These are phyloP conservation scores for Chromoteleia sp. DNA, from an alignment of 2,888 invertebrate genomes.

Conservation along the genomic window DNA sequence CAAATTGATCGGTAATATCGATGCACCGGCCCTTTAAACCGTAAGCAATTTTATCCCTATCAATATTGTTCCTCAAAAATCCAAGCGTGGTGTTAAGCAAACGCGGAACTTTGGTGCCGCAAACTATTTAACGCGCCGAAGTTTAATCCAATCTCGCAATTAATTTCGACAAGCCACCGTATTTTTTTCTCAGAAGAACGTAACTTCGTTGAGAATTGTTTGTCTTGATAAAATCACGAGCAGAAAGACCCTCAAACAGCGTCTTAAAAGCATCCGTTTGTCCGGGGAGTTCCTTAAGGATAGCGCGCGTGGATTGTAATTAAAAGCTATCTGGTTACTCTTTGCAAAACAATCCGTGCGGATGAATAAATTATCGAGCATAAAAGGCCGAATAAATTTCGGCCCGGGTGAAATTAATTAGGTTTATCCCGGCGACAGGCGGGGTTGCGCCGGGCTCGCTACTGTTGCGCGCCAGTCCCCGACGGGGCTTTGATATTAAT, in stretches of 20 bases:
- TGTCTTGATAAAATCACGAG: not conserved
- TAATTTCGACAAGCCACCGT: not conserved
- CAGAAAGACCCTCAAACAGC: not conserved
- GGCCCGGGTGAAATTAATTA: constrained; percentile 42
- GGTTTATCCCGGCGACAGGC: constrained; percentile 38
- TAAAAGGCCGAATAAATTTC: constrained; percentile 33
- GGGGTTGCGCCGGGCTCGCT: constrained; percentile 31
- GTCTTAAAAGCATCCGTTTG: no score
- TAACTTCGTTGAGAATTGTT: not conserved
- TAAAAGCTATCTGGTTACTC: no score
- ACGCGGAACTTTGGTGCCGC: no score
- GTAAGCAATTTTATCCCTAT: no score
- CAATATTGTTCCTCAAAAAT: no score
- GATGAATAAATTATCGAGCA: constrained; percentile 25
- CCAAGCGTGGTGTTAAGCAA: no score
- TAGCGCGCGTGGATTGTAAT: no score
- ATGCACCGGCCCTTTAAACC: no score
- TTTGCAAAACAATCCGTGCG: constrained; percentile 8
- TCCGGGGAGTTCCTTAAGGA: no score
- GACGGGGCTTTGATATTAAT: constrained; percentile 66
- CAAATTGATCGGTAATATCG: no score
- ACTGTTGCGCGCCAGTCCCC: constrained; percentile 31
- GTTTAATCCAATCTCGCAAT: no score
- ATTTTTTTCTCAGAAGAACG: not conserved
- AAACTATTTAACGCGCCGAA: no score